Evolutionary conservation across 1,140 invertebrate genomes (phyloP).

Genomic region (Drosophila subpulchrella): DNA sequence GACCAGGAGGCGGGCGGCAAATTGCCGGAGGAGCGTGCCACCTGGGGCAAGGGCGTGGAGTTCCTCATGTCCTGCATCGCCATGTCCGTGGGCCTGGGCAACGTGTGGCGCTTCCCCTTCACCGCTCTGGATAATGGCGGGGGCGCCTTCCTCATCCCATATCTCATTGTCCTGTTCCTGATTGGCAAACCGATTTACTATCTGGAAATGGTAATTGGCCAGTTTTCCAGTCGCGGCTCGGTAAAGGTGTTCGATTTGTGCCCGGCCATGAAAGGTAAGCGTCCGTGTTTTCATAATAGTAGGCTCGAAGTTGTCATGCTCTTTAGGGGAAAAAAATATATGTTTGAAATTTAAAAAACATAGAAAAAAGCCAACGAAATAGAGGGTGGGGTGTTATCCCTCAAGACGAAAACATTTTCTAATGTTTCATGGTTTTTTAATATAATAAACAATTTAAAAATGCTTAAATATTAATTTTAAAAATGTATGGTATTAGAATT

Average conservation of each 20-base stretch:
- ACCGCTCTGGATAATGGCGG: constrained; percentile 92
- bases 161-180: constrained; percentile 90
- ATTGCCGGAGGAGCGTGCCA: constrained; percentile 85
- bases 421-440: too few relatives aligned
- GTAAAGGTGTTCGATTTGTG: constrained; percentile 87
- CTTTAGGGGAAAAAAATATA: background rate
- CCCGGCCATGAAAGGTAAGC: constrained; percentile 87
- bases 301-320: constrained; percentile 26
- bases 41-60: constrained; percentile 91
- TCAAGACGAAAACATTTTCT: too few relatives aligned
- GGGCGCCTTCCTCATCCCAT: constrained; percentile 92
- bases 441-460: too few relatives aligned
- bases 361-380: background rate
- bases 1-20: constrained; percentile 47
- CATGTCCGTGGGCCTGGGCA: constrained; percentile 94
- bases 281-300: background rate
- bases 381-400: too few relatives aligned
- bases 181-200: constrained; percentile 94
- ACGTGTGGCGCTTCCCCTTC: constrained; percentile 94
- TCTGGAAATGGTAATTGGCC: constrained; percentile 91
- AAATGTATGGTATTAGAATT: too few relatives aligned
- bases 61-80: constrained; percentile 94
- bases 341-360: background rate
- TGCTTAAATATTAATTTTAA: too few relatives aligned
- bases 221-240: constrained; percentile 89